phyloP scores from a whole-genome alignment of 2,888 invertebrate species.

The Fabriciana adippe region DNA sequence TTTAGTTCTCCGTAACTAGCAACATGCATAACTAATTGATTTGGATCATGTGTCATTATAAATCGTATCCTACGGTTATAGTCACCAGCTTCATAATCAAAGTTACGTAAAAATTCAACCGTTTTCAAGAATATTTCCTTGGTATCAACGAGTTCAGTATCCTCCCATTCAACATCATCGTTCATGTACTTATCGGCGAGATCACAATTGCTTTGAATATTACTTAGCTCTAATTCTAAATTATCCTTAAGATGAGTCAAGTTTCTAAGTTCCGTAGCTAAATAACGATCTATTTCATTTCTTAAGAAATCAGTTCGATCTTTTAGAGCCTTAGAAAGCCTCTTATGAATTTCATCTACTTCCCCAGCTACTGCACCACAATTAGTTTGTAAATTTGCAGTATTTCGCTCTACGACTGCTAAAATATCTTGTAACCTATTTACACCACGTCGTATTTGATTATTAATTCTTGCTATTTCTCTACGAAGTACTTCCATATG shows the following conservation, averaged over 20 bases:
- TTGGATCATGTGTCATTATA: conserved; percentile 95
- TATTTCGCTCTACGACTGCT: conserved; percentile 93
- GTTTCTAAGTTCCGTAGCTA: conserved; percentile 92
- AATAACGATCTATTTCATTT: conserved; percentile 95
- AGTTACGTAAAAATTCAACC: conserved; percentile 96
- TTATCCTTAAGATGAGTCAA: conserved; percentile 95
- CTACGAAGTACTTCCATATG: conserved; percentile 97
- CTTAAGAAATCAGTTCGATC: conserved; percentile 93
- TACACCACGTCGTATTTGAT: conserved; percentile 93
- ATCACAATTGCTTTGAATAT: conserved; percentile 98
- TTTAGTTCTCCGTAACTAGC: conserved; percentile 95
- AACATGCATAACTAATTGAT: conserved; percentile 93
- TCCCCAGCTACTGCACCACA: conserved; percentile 95
- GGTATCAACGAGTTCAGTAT: conserved; percentile 95
- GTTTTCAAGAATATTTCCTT: conserved; percentile 98
- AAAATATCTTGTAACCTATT: conserved; percentile 94
- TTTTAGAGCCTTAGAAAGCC: conserved; percentile 93
- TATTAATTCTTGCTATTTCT: conserved; percentile 94
- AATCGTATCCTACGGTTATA: conserved; percentile 93
- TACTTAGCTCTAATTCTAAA: conserved; percentile 95
- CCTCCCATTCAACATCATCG: conserved; percentile 95
- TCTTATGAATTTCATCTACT: conserved; percentile 95
- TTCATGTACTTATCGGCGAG: conserved; percentile 97
- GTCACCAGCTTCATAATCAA: conserved; percentile 96
- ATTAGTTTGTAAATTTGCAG: conserved; percentile 93